phyloP scores from a whole-genome alignment of 2,888 invertebrate genomes.

The Drosophila dives region DNA sequence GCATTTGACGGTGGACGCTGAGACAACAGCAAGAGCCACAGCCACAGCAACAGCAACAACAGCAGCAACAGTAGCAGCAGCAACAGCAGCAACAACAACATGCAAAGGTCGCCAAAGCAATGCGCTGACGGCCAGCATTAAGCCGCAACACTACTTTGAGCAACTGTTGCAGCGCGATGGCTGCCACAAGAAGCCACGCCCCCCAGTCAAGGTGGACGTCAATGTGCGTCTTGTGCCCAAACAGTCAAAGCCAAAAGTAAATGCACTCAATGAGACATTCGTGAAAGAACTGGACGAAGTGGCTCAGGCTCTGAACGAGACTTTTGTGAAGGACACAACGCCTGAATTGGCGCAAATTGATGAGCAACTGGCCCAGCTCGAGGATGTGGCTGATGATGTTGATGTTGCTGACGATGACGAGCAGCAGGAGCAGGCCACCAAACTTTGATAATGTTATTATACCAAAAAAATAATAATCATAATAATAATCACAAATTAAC shows the following conservation, averaged over 20 bases:
- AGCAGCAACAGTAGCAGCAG: conserved; percentile 28
- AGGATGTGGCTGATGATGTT: conserved; percentile 35
- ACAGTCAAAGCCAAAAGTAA: conserved; percentile 55
- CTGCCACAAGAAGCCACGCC: conserved; percentile 70
- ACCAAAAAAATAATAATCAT: conserved; percentile 1
- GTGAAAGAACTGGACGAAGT: conserved; percentile 66
- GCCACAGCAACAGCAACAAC: conserved; percentile 53
- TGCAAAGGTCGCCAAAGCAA: conserved; percentile 65
- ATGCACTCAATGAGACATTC: conserved; percentile 62
- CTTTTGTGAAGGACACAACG: conserved; percentile 63
- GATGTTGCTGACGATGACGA: conserved; percentile 20
- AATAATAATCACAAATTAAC: neutral
- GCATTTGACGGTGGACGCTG: conserved; percentile 45
- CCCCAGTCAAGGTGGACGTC: conserved; percentile 91
- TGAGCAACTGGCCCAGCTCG: conserved; percentile 57
- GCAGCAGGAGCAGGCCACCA: conserved; percentile 49
- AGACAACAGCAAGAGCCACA: conserved; percentile 49
- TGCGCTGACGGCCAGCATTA: conserved; percentile 65
- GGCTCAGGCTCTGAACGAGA: conserved; percentile 67
- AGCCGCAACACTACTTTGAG: conserved; percentile 74
- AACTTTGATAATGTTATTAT: conserved; percentile 67
- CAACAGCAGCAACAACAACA: conserved; percentile 24
- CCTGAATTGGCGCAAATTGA: conserved; percentile 62
- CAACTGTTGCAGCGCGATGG: conserved; percentile 73
- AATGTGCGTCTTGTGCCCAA: conserved; percentile 91